These are phyloP conservation scores for Bombus ignitus DNA, from an alignment of 1,140 invertebrate genomes.

Conservation along the genomic window DNA sequence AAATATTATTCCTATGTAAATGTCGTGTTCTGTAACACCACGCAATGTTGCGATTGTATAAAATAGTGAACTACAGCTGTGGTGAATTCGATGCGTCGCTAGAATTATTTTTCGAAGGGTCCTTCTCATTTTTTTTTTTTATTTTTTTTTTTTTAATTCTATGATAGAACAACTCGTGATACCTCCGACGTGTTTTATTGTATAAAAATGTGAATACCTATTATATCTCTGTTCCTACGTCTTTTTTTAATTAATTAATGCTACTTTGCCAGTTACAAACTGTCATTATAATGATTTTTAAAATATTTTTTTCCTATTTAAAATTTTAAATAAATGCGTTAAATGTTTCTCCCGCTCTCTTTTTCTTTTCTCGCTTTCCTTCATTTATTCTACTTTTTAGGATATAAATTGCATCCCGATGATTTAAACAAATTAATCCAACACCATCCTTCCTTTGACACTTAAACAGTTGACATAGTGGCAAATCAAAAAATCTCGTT, in stretches of 20 bases:
- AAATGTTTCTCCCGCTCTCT: conserved; percentile 5
- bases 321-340: conserved; percentile 56
- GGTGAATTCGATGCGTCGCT: background rate
- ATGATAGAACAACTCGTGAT: conserved; percentile 34
- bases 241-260: conserved; percentile 19
- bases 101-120: background rate
- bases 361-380: background rate
- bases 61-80: conserved; percentile 5
- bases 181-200: conserved; percentile 37
- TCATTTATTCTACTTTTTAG: background rate
- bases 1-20: background rate
- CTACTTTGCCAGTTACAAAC: conserved; percentile 43
- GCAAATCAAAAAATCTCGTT: background rate
- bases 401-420: background rate
- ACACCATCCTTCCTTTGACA: background rate
- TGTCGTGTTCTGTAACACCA: conserved; percentile 19
- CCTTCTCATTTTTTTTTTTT: background rate
- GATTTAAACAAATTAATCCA: no score
- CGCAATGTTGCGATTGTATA: conserved; percentile 28
- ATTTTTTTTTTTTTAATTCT: background rate
- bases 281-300: conserved; percentile 32
- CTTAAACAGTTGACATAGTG: background rate
- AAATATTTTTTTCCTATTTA: conserved; percentile 54
- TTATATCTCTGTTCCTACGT: conserved; percentile 42
- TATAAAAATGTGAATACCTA: conserved; percentile 52